Base-by-base conservation (phyloP, 2,797 vertebrate genomes). In the Pseudochromis fuscus region DNA sequence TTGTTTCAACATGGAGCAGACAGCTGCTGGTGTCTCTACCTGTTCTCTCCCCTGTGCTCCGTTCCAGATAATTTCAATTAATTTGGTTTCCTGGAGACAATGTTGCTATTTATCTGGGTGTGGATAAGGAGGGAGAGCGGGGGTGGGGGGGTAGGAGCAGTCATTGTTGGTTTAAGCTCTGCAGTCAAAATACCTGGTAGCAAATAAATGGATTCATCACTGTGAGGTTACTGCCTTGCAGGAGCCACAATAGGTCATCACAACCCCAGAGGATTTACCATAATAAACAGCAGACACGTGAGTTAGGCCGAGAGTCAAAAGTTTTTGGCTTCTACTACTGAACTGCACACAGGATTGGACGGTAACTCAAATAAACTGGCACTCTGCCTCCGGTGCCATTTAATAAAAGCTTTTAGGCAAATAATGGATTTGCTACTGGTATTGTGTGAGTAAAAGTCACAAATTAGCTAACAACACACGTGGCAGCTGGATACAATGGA, bases 91-190 rank as follows among this genome's bases (percentile, higher is more conserved):
- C 88, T 84, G 62, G 91, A 93, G 82, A 93, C 91, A 82, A 89
- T 89, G 88, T 92, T 92, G 71, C 82, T 93, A 89, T 93, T 93
- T 92, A 87, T 84, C 67, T 84, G 85, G 89, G 89, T 76, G 90
- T 90, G 90, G 75, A 84, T 67, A 67, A 37, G 30, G 21, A 21
- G 53, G 68, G 51, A 56, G 55, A 48, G n/a, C n/a, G n/a, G n/a
- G n/a, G n/a, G n/a, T n/a, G n/a, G n/a, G n/a, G n/a, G n/a, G 46
- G 77, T 57, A 86, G 75, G 56, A 78, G 81, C 33, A 87, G 75
- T 76, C 74, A 82, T 75, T 91, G 88, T 90, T 92, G 75, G 79
- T 91, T 88, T 90, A 90, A 89, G 88, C 81, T 77, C 44, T 73
- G 75, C 84, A 87, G 79, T 83, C 60, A 89, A 90, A 92, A 90